Conservation (phyloP, 2,888 invertebrate genomes). For the Spodoptera picta region DNA sequence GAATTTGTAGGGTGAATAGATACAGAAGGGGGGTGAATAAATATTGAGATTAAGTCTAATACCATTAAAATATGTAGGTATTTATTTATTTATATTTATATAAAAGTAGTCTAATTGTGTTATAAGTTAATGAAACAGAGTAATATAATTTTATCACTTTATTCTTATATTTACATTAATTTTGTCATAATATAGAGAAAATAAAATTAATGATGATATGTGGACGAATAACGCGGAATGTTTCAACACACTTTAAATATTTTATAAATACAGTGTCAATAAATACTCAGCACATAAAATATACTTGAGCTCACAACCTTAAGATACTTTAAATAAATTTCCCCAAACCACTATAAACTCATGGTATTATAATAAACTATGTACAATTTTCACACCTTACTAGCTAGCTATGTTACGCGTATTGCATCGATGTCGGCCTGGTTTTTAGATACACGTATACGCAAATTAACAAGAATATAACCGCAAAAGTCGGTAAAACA, state of each 20-base stretch:
- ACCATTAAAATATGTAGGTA: too few relatives aligned
- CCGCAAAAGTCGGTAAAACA: conserved; percentile 92
- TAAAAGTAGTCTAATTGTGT: too few relatives aligned
- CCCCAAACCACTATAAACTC: conserved; percentile 41
- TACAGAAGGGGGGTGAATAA: too few relatives aligned
- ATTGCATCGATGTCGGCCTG: conserved; percentile 88
- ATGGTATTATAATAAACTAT: conserved; percentile 43
- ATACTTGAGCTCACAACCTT: conserved; percentile 53
- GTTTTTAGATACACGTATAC: conserved; percentile 94
- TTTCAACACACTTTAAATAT: conserved; percentile 29
- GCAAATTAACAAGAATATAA: conserved; percentile 91
- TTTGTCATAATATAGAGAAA: conserved; percentile 45
- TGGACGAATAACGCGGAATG: conserved; percentile 50
- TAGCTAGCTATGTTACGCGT: conserved; percentile 65
- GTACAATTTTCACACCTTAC: conserved; percentile 49
- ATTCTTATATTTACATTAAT: conserved; percentile 64
- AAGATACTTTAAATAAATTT: conserved; percentile 31
- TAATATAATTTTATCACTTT: conserved; percentile 41
- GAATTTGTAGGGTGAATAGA: too few relatives aligned
- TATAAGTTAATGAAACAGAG: conserved; percentile 12
- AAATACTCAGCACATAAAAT: conserved; percentile 24
- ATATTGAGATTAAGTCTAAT: too few relatives aligned
- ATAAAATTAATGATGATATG: conserved; percentile 59
- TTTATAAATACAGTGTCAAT: conserved; percentile 29
- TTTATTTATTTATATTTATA: too few relatives aligned